phyloP scores from a whole-genome alignment of 2,797 vertebrate genomes.

The Hydrophis major region DNA sequence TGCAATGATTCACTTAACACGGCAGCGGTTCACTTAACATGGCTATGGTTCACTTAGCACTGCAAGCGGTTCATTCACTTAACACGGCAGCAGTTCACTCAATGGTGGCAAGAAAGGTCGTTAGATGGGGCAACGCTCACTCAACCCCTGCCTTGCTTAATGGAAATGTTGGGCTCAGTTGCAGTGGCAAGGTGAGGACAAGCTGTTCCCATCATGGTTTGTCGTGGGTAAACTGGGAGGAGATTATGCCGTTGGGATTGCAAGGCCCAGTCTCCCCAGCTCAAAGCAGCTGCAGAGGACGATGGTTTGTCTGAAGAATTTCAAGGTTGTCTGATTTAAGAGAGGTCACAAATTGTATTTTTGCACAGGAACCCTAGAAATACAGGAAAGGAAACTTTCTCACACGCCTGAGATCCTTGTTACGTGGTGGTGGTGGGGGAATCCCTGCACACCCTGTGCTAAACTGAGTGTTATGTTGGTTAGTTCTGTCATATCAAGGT shows the following conservation, averaged over 20 bases:
- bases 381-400: not conserved
- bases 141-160: no score
- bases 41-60: no score
- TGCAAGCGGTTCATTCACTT: no score
- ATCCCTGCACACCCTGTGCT: not conserved
- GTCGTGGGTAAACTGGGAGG: not conserved
- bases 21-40: not conserved
- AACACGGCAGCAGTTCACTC: not conserved
- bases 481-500: no score
- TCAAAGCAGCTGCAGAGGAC: not conserved
- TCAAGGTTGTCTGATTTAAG: not conserved
- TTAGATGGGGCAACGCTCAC: no score
- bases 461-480: not conserved
- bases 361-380: not conserved
- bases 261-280: not conserved
- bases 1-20: not conserved
- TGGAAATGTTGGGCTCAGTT: no score
- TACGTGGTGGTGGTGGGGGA: rapidly evolving
- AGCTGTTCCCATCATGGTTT: not conserved
- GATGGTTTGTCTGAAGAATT: not conserved
- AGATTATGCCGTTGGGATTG: not conserved
- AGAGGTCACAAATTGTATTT: not conserved
- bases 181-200: no score
- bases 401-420: rapidly evolving
- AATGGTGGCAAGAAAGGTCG: not conserved